Evolutionary conservation across 1,140 invertebrate genomes (phyloP).

Genomic region (Pteromalus puparum): DNA sequence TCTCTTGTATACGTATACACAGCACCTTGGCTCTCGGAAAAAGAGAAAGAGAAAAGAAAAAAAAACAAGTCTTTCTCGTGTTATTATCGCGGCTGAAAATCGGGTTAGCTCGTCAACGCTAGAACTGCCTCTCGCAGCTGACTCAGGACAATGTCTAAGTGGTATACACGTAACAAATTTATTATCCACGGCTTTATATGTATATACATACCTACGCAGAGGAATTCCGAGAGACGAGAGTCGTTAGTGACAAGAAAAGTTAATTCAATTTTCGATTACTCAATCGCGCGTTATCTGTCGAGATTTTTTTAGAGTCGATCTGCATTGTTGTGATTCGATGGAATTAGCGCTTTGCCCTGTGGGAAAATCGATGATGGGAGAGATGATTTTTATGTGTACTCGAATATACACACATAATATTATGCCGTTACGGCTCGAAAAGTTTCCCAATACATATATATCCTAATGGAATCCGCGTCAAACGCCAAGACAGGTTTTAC

Average conservation of each 20-base stretch:
- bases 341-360: too few relatives aligned
- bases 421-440: too few relatives aligned
- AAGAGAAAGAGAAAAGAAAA: background rate
- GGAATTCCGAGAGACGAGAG: constrained; percentile 33
- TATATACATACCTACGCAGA: background rate
- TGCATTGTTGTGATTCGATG: too few relatives aligned
- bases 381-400: too few relatives aligned
- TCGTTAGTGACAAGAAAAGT: constrained; percentile 8
- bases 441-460: too few relatives aligned
- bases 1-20: background rate
- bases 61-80: background rate
- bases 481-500: too few relatives aligned
- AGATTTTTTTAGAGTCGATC: too few relatives aligned
- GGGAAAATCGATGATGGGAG: too few relatives aligned
- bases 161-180: constrained; percentile 47
- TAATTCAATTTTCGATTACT: background rate
- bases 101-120: constrained; percentile 9
- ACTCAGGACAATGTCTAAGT: constrained; percentile 37
- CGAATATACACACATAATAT: too few relatives aligned
- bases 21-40: too few relatives aligned
- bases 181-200: constrained; percentile 7
- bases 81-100: constrained; percentile 35
- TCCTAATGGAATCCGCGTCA: too few relatives aligned
- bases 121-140: constrained; percentile 16
- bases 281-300: background rate